Conservation (phyloP, 2,797 vertebrate genomes). For the Kryptolebias ocellatus region DNA sequence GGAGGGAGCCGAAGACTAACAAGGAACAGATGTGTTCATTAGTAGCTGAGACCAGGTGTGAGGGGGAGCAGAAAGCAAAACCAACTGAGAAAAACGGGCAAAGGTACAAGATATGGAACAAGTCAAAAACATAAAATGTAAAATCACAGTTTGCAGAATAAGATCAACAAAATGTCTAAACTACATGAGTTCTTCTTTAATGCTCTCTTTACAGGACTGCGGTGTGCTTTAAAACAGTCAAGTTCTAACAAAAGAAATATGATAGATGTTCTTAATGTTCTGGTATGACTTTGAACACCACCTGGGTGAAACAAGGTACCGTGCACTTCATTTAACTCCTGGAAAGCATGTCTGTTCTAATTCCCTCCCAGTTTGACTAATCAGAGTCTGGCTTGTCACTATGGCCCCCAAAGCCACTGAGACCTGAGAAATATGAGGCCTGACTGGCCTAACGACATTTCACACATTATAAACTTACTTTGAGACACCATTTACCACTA, state of each 20-base stretch:
- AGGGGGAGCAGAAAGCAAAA: too few species aligned
- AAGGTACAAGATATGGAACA: too few species aligned
- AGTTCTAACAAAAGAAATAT: slow-evolving; percentile 14
- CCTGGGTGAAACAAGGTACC: slow-evolving; percentile 67
- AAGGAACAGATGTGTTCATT: too few species aligned
- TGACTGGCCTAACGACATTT: slow-evolving; percentile 73
- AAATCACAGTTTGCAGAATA: too few species aligned
- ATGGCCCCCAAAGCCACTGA: slow-evolving; percentile 48
- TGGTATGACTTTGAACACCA: slow-evolving; percentile 35
- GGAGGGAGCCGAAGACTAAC: too few species aligned
- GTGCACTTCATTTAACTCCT: slow-evolving; percentile 59
- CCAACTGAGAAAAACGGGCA: too few species aligned
- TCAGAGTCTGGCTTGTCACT: slow-evolving; percentile 62
- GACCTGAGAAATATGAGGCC: slow-evolving; percentile 64
- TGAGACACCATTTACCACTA: slow-evolving; percentile 64
- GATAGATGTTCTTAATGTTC: slow-evolving; percentile 51
- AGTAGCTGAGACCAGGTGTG: too few species aligned
- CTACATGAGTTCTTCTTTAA: neutral
- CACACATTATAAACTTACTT: slow-evolving; percentile 77
- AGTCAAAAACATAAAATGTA: too few species aligned
- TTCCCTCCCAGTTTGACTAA: slow-evolving; percentile 64
- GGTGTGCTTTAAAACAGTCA: slow-evolving; percentile 12
- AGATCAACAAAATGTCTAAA: too few species aligned
- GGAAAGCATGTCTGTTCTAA: slow-evolving; percentile 46
- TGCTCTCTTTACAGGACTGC: neutral